phyloP scores from a whole-genome alignment of 2,113 vertebrate species.

The Oncorhynchus gorbuscha region DNA sequence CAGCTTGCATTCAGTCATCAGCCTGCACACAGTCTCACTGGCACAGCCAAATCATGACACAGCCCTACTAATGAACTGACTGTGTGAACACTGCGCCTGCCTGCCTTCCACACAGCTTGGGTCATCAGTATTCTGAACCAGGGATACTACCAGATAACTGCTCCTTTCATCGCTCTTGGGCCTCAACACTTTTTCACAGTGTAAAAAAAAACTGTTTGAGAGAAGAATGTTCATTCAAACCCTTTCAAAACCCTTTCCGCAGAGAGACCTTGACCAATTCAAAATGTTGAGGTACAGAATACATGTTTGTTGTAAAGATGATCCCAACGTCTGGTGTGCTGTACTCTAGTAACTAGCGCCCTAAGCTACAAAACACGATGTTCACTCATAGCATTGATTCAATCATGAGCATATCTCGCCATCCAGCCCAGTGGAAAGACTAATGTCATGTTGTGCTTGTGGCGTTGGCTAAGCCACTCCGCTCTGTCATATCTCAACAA shows the following conservation, averaged over 20 bases:
- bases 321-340: too few relatives aligned
- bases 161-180: conserved; percentile 35
- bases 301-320: too few relatives aligned
- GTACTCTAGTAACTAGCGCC: too few relatives aligned
- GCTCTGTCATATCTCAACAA: too few relatives aligned
- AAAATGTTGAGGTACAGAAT: too few relatives aligned
- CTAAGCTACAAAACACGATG: too few relatives aligned
- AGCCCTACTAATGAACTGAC: neutral
- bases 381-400: too few relatives aligned
- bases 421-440: conserved; percentile 20
- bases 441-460: conserved; percentile 21
- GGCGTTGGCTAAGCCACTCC: neutral
- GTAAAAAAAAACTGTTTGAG: conserved; percentile 12
- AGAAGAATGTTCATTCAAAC: too few relatives aligned
- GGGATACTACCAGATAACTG: conserved; percentile 56
- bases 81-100: neutral
- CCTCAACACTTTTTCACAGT: conserved; percentile 34
- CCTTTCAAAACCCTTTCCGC: too few relatives aligned
- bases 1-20: conserved; percentile 25
- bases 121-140: conserved; percentile 57
- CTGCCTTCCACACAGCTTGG: conserved; percentile 9
- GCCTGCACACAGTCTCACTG: conserved; percentile 43
- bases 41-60: conserved; percentile 10
- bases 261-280: too few relatives aligned
- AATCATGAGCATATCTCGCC: neutral